Base-by-base conservation (phyloP, 1,140 invertebrate species). In the Palaemon carinicauda region DNA sequence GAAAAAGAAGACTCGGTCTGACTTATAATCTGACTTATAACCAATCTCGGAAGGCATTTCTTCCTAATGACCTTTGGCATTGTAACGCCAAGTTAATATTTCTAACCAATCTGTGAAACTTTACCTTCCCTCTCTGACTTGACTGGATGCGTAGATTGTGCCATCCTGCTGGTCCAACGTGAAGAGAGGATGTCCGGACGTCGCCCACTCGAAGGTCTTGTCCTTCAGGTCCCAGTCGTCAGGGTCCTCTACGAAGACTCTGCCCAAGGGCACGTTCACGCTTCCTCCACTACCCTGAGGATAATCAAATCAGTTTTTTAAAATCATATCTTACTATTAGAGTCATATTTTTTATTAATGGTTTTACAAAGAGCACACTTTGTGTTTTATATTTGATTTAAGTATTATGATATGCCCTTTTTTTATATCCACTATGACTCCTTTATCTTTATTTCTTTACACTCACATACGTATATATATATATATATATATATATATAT, bases 211-310 rank as follows among this genome's bases (percentile, higher is more conserved):
- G 71, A 98, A 99, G 1, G 92, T 90, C 92, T 99, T 99, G 90
- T 98, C 97, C 0, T 94, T 94, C 60, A 97, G 91, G 92, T 99
- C 97, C 97, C 97, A 98, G 91, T 98, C 97, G 90, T 99, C 97
- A 0, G 94, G 93, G 92, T 99, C 97, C 41, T 96, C 93, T 0
- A 98, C 97, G 91, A 96, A 98, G 1, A 98, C 97, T 29, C 96
- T 92, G 0, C 97, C 97, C 69, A 98, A 96, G 88, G 95, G 93
- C 0, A 95, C 95, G 80, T 95, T 94, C 0, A 94, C 95, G 0
- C 94, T 93, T 86, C 95, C 93, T 17, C 95, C 95, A 93, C 94
- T 89, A 14, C 15, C 24, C 31, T 24, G 15, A 24, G 24, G 24
- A 24, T 29, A 27, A 73, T 17, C 33, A 50, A 50, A 17, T 1